These are phyloP conservation scores for Eristalis tenax DNA, from an alignment of 2,888 invertebrate genomes.

Conservation along the genomic window DNA sequence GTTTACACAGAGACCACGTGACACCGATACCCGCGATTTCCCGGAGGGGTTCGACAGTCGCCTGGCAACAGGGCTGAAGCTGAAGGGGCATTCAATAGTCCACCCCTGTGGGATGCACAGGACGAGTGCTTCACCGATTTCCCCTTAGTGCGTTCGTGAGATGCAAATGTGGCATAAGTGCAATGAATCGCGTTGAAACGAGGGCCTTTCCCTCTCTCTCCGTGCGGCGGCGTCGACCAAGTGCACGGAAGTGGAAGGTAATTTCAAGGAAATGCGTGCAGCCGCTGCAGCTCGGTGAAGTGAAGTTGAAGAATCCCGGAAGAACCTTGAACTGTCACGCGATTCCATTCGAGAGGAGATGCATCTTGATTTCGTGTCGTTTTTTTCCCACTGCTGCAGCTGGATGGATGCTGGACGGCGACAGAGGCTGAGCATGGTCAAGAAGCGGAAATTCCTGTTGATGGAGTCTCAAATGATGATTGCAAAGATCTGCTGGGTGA, in stretches of 20 bases:
- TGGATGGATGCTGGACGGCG: too few relatives aligned
- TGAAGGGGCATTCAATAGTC: background rate
- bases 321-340: background rate
- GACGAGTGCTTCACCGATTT: slow-evolving; percentile 3
- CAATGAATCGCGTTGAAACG: background rate
- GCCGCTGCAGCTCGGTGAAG: background rate
- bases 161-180: slow-evolving; percentile 13
- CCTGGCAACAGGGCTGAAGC: slow-evolving; percentile 36
- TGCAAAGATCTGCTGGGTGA: too few relatives aligned
- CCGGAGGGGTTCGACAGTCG: background rate
- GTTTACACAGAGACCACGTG: background rate
- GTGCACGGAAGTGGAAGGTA: slow-evolving; percentile 49
- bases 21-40: background rate
- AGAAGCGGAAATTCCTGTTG: too few relatives aligned
- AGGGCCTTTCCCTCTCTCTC: background rate
- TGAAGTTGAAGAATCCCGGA: background rate
- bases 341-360: too few relatives aligned
- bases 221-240: background rate
- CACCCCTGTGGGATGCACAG: slow-evolving; percentile 16
- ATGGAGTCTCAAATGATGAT: too few relatives aligned
- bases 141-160: background rate
- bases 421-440: too few relatives aligned
- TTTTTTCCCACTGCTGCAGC: too few relatives aligned
- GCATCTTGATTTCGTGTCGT: too few relatives aligned
- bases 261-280: slow-evolving; percentile 1